phyloP scores from a whole-genome alignment of 2,888 invertebrate genomes.

The Phalera bucephala region DNA sequence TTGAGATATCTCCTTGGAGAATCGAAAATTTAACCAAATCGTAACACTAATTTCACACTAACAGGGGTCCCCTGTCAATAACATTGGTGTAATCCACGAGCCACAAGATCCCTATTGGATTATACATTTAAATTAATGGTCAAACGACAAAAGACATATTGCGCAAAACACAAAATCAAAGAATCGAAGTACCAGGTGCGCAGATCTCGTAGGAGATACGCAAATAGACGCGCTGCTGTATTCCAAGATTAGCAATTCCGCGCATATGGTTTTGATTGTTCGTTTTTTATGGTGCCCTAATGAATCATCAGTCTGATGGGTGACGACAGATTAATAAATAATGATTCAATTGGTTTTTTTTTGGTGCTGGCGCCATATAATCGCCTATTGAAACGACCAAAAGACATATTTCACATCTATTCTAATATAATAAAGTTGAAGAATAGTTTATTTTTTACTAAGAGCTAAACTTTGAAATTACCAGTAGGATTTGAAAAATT shows the following conservation, averaged over 20 bases:
- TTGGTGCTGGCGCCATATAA: neutral
- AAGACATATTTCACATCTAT: too few relatives aligned
- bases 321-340: neutral
- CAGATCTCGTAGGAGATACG: slow-evolving; percentile 7
- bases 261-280: slow-evolving; percentile 25
- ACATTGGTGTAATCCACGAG: too few relatives aligned
- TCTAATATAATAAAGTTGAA: too few relatives aligned
- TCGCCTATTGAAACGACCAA: too few relatives aligned
- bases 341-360: neutral
- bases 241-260: slow-evolving; percentile 17
- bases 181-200: slow-evolving; percentile 24
- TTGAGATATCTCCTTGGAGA: too few relatives aligned
- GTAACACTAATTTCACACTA: too few relatives aligned
- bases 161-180: slow-evolving; percentile 13
- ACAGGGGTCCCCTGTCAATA: too few relatives aligned
- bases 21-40: too few relatives aligned
- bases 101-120: too few relatives aligned
- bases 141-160: slow-evolving; percentile 18
- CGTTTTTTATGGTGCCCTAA: slow-evolving; percentile 5
- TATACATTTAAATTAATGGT: slow-evolving; percentile 2
- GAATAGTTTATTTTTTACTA: too few relatives aligned
- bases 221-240: slow-evolving; percentile 14
- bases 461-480: too few relatives aligned
- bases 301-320: neutral
- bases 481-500: too few relatives aligned